Base-by-base conservation (phyloP, 2,888 invertebrate species). In the Toxonevra muliebris region DNA sequence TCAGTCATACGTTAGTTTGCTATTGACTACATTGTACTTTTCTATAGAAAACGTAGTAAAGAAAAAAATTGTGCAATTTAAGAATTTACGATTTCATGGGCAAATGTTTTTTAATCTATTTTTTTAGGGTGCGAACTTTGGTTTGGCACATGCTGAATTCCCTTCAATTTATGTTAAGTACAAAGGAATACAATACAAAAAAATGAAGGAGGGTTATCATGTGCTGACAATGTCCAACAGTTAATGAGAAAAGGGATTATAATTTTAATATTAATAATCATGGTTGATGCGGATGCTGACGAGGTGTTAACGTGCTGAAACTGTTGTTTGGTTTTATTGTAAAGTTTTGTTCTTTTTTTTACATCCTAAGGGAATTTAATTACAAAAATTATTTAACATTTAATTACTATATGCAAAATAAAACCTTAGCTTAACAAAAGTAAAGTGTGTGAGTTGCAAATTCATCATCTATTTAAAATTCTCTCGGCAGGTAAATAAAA, bases 211-310 rank as follows among this genome's bases (percentile, higher is more conserved):
- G 30, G 30, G 30, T 30, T 30, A 30, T 7, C 30, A 30, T 30
- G 2, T 30, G 7, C 30, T 30, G 2, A 30, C 30, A 30, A 30
- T 30, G 30, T 30, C 30, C 30, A 2, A 30, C 41, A 60, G 62
- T 67, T 65, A 70, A 69, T 71, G 64, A 69, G 66, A 52, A 74
- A 75, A 72, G 54, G 73, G 72, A 75, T 76, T 74, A 67, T 72
- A 64, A 69, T 71, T 66, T 69, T 30, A 30, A 30, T 30, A 30
- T 4, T 30, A 70, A 71, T 66, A 68, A 61, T 52, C 67, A 65
- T 17, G 59, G n/a, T 13, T 17, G 30, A 30, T 30, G 30, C 7
- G 2, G 30, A 30, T 69, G 71, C 76, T 79, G 77, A 79, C 80
- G 79, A 79, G 76, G 79, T 71, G 71, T 30, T 62, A 67, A 57